Base-by-base conservation (phyloP, 1,140 invertebrate species). In the Tyrophagus putrescentiae region DNA sequence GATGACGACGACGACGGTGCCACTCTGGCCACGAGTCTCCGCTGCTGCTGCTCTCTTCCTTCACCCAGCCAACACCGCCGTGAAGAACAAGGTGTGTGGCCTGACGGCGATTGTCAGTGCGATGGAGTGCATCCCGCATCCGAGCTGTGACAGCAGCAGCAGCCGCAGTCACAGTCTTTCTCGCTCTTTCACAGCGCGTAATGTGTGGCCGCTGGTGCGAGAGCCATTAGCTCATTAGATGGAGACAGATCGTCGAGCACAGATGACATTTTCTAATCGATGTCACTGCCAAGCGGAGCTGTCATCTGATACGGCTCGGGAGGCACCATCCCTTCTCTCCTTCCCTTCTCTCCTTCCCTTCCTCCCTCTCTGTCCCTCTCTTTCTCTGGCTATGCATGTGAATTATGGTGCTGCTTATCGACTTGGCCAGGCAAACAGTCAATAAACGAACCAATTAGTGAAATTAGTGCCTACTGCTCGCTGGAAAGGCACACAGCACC, bases 241-340 rank as follows among this genome's bases (percentile, higher is more conserved):
- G 7, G 18, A 48, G 45, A 13, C 45, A 6, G 6, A 7, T 48
- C 21, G 7, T 21, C 7, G 7, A 48, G 23, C 7, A 13, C 7
- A 21, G 45, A 48, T 48, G 45, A 48, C 45, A 48, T 48, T 48
- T 48, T 6, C 45, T 48, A 48, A 48, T 48, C 45, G 45, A 48
- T 48, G 45, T 48, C 45, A 48, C 18, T 48, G 45, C 45, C 45
- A 39, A 39, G 36, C 21, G 36, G n/a, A 13, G 36, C 36, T 39
- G 36, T 39, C 36, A 39, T n/a, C n/a, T n/a, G n/a, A n/a, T n/a
- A n/a, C n/a, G n/a, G n/a, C n/a, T n/a, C n/a, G n/a, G n/a, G n/a
- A n/a, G n/a, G n/a, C n/a, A 39, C 13, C 36, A 39, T 13, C 13
- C 36, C 36, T 39, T 13, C 36, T 13, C 13, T 13, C 36, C 36